A percentile compares a stretch with the other conserved stretches of the same genome.
Evolutionary conservation across 2,113 vertebrate species (phyloP).

Genomic region (Phodopus roborovskii): DNA sequence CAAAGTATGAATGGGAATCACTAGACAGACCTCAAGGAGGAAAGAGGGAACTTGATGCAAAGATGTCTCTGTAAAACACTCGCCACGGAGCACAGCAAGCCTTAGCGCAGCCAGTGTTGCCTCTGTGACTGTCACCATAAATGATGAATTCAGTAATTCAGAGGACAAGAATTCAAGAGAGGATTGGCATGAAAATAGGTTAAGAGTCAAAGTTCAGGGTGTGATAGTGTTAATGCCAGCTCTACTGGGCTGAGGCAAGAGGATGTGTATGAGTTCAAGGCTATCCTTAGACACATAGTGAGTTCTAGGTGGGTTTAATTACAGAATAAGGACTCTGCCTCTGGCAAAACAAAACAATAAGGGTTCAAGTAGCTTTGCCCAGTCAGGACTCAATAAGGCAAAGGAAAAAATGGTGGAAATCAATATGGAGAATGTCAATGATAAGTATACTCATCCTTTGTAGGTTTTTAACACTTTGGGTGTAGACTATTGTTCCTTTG

Average conservation of each 20-base stretch:
- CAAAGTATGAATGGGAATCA: not conserved
- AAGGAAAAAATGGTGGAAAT: slow-evolving; percentile 8
- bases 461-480: not conserved
- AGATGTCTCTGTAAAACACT: not conserved
- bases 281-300: not conserved
- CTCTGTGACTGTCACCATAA: not conserved
- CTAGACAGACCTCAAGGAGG: not conserved
- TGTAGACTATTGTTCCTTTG: not conserved
- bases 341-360: not conserved
- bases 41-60: not conserved
- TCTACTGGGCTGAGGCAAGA: not conserved
- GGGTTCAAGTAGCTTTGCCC: not conserved
- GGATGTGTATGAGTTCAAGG: not conserved
- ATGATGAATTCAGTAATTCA: not conserved
- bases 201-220: not conserved
- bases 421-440: not conserved
- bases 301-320: not conserved
- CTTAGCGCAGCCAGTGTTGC: not conserved
- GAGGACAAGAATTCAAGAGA: not conserved
- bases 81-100: not conserved
- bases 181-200: not conserved
- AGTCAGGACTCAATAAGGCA: not conserved
- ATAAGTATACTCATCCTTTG: not conserved
- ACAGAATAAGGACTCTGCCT: not conserved
- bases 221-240: fast-evolving